Evolutionary conservation across 1,140 invertebrate species (phyloP), one percentile per base, ranked within the genome.

Genomic region (Halesus radiatus): DNA sequence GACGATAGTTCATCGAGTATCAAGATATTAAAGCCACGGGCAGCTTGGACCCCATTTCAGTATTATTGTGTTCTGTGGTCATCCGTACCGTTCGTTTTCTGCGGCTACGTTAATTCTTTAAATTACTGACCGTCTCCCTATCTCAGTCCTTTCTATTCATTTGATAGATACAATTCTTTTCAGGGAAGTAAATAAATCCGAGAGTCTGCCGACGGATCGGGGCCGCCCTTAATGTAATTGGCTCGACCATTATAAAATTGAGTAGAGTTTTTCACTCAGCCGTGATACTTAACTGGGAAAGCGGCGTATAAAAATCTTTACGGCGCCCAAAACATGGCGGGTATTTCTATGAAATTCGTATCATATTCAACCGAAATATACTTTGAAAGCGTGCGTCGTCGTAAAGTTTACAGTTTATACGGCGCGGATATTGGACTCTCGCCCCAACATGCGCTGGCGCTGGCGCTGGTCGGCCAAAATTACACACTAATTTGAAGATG

Each of bases 151-250:
- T 82, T 82, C 77, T 82, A 70, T 68, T 78, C 78, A 75, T 78
- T 80, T 79, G 81, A 83, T 83, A 83, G 78, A 83, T 83, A 80
- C 81, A 78, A 80, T 80, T 76, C 81, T 83, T 80, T 83, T 80
- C 64, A 29, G 52, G 52, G 45, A 76, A 78, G 77, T 56, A 83
- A 83, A 83, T 83, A 83, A 83, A 83, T 83, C 81, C 79, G 73
- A 77, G 76, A 83, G 76, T 78, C 78, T 74, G 58, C 23, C 20
- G 23, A 15, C 18, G 22, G 74, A 50, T 16, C 45, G 15, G 70
- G 53, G 15, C 37, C 72, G 15, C 66, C 74, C 37, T 56, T 83
- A 83, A 83, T 83, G 81, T 83, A 83, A 83, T 83, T 83, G 81
- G 79, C 32, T 37, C 32, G 76, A 54, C 81, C 81, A 80, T 83